Percentiles rank a stretch among this genome's conserved stretches.
These are phyloP conservation scores for Lonchura striata DNA, from an alignment of 2,113 vertebrate genomes.

Conservation along the genomic window DNA sequence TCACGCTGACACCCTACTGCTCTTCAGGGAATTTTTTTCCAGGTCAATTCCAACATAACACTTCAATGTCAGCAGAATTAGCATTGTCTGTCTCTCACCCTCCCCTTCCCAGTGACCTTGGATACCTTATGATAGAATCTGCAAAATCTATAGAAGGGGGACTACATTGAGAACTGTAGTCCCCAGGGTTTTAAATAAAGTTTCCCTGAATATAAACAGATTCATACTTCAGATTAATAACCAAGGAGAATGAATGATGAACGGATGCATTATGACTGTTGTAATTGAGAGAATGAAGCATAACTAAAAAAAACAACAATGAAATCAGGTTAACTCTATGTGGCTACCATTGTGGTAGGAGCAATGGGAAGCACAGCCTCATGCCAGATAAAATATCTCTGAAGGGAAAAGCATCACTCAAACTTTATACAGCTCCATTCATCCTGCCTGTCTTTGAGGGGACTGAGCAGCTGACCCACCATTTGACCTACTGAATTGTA, in stretches of 20 bases:
- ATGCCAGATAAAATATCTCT: background rate
- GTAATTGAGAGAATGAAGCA: constrained; percentile 35
- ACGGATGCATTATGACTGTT: background rate
- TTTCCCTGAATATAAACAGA: background rate
- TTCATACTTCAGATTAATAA: constrained; percentile 44
- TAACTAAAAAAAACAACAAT: background rate
- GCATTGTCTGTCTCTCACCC: constrained; percentile 7
- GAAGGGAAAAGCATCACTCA: constrained; percentile 29
- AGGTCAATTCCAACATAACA: constrained; percentile 32
- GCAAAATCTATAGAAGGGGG: background rate
- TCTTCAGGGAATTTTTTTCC: constrained; percentile 47
- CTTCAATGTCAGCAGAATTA: constrained; percentile 20
- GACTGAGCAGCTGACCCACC: constrained; percentile 1
- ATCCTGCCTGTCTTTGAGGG: background rate
- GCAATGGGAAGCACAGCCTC: background rate
- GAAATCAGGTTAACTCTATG: constrained; percentile 31
- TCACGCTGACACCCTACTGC: constrained; percentile 18
- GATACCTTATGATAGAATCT: background rate
- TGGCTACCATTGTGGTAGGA: background rate
- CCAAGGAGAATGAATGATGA: constrained; percentile 12
- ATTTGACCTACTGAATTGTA: constrained; percentile 21
- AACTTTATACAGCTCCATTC: constrained; percentile 11
- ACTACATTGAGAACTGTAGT: background rate
- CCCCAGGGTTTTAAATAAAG: background rate
- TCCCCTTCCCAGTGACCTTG: background rate